A percentile compares a stretch with the other conserved stretches of the same genome.
Conservation (phyloP, 2,797 vertebrate species). For the Lutjanus argentimaculatus region DNA sequence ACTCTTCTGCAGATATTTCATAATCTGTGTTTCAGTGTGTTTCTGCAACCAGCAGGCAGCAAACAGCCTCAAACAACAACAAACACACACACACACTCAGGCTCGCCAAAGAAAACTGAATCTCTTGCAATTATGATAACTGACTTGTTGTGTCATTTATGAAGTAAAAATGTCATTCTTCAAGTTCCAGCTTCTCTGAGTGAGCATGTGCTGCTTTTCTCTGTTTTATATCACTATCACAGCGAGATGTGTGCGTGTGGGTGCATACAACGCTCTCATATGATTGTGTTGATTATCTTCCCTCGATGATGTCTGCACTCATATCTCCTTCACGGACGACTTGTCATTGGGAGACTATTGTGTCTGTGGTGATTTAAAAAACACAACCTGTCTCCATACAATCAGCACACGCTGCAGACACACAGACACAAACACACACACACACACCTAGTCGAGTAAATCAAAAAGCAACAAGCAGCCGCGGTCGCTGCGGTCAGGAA, state of each 20-base stretch:
- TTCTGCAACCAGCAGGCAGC: background rate
- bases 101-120: background rate
- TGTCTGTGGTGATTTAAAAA: slow-evolving; percentile 39
- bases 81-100: background rate
- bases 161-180: background rate
- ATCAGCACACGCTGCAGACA: slow-evolving; percentile 7
- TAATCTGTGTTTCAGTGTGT: slow-evolving; percentile 7
- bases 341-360: slow-evolving; percentile 27
- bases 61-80: slow-evolving; percentile 5
- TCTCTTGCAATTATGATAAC: background rate
- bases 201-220: background rate
- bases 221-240: background rate
- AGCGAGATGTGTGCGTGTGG: background rate
- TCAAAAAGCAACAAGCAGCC: slow-evolving; percentile 39
- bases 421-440: background rate
- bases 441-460: slow-evolving; percentile 31
- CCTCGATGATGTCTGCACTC: slow-evolving; percentile 10
- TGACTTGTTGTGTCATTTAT: background rate
- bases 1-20: background rate
- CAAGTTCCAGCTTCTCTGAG: background rate
- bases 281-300: slow-evolving; percentile 37
- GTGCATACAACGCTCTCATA: background rate
- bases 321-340: slow-evolving; percentile 53
- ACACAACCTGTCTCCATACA: slow-evolving; percentile 26
- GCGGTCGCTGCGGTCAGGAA: slow-evolving; percentile 13